Base-by-base conservation (phyloP, 37 sponge, comb jelly and placozoan species). In the Tethya wilhelma region DNA sequence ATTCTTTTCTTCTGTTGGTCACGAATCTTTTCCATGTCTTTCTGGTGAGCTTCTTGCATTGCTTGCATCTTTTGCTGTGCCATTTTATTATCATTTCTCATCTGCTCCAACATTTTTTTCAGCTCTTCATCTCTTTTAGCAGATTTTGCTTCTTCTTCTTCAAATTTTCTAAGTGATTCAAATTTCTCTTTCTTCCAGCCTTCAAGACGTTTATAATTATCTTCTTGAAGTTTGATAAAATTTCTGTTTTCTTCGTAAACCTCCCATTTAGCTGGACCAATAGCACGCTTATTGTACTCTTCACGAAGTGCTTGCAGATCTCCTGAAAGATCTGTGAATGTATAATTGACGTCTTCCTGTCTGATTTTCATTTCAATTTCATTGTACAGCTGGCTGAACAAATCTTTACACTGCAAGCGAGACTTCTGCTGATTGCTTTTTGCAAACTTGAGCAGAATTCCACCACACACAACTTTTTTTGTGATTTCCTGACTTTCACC, bases 191-290 rank as follows among this genome's bases (percentile, higher is more conserved):
- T 23, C 67, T 64, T 78, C 67, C n/a, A 78, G 0, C 67, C 79
- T 4, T 2, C 22, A 23, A 78, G 53, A 1, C 29, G 7, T 38
- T 78, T 42, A 39, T 33, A 78, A 7, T 22, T 64, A 3, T 1
- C 34, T 37, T 65, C 33, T 11, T 78, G 59, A 4, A 33, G 1
- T 30, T 74, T 56, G 59, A 74, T 17, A 23, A 55, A 30, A 17
- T 1, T 64, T 23, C 22, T 38, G 7, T 72, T 72, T 4, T 73
- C 53, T 2, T 34, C 34, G 43, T 56, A 71, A 40, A 82, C 83
- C 17, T 82, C 83, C 64, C 49, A 43, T 29, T 82, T 82, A 42
- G 83, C 83, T 31, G 83, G 83, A 38, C 83, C 83, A 44, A 82
- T 36, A 29, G 83, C 83, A 20, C 28, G 32, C 23, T 25, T 9